Evolutionary conservation across 2,113 vertebrate genomes (phyloP).

Genomic region (Gymnobelideus leadbeateri): DNA sequence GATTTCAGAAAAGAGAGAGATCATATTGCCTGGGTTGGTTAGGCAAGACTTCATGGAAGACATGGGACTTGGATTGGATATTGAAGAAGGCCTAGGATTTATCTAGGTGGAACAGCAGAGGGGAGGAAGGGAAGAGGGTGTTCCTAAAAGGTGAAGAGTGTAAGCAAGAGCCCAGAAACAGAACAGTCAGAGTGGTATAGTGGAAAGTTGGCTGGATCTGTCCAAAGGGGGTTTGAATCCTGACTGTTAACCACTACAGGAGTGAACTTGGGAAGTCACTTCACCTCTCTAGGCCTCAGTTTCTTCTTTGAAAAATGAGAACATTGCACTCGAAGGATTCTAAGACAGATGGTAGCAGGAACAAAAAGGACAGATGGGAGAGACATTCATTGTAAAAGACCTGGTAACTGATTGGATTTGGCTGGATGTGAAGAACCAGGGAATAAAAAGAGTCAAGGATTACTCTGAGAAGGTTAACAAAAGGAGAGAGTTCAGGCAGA

Average conservation of each 20-base stretch:
- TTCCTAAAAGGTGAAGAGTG: neutral
- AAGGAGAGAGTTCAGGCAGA: neutral
- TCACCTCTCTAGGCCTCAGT: neutral
- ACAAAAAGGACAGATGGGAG: neutral
- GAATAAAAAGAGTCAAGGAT: neutral
- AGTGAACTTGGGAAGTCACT: neutral
- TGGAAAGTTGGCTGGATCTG: neutral
- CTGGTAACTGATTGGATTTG: neutral
- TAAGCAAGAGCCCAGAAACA: neutral
- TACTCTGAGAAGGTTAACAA: neutral
- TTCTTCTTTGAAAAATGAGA: neutral
- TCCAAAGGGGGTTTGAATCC: neutral
- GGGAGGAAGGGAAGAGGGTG: neutral
- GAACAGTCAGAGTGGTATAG: neutral
- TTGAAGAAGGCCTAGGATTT: neutral
- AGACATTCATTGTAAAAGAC: neutral
- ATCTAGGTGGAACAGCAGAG: neutral
- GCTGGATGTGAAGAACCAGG: neutral
- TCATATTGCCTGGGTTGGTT: neutral
- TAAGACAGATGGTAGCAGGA: neutral
- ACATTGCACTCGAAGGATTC: neutral
- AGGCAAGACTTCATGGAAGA: neutral
- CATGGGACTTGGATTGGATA: neutral
- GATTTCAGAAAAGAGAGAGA: neutral
- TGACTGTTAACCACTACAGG: neutral